A percentile compares a stretch with the other conserved stretches of the same genome.
phyloP scores from a whole-genome alignment of 2,888 invertebrate genomes.

The Agonopterix subpropinquella region DNA sequence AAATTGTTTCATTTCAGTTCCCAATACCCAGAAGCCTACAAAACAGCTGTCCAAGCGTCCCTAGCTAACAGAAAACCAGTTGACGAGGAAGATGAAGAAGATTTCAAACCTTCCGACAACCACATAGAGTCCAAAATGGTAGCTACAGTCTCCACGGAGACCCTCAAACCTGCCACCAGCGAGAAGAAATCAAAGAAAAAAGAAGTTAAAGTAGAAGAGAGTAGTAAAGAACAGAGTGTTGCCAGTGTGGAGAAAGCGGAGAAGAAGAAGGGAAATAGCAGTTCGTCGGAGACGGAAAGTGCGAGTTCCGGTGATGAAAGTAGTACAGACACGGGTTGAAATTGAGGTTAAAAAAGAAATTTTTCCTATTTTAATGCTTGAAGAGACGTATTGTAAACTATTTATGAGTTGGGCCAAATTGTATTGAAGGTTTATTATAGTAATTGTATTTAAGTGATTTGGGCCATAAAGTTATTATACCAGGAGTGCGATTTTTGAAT shows the following conservation, averaged over 20 bases:
- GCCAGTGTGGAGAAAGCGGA: slow-evolving; percentile 24
- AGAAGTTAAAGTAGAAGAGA: slow-evolving; percentile 24
- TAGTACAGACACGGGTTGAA: slow-evolving; percentile 76
- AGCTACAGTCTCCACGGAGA: slow-evolving; percentile 63
- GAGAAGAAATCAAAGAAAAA: slow-evolving; percentile 45
- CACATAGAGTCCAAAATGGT: slow-evolving; percentile 60
- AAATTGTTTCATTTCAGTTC: slow-evolving; percentile 39
- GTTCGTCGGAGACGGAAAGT: slow-evolving; percentile 78
- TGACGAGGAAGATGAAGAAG: slow-evolving; percentile 54
- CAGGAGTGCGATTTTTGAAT: too few species aligned
- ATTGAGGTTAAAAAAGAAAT: background rate
- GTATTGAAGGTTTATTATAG: too few species aligned
- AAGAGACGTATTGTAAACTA: too few species aligned
- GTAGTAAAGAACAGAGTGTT: slow-evolving; percentile 47
- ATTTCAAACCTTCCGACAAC: slow-evolving; percentile 38
- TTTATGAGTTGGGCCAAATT: too few species aligned
- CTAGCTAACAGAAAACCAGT: slow-evolving; percentile 56
- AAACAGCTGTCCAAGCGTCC: slow-evolving; percentile 74
- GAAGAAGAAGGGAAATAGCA: slow-evolving; percentile 40
- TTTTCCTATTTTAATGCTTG: too few species aligned
- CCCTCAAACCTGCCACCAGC: slow-evolving; percentile 56
- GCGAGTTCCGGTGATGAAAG: slow-evolving; percentile 80
- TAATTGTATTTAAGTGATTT: too few species aligned
- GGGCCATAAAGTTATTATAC: too few species aligned
- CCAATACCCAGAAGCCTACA: slow-evolving; percentile 82